Evolutionary conservation across 2,797 vertebrate genomes (phyloP).

Genomic region (Peromyscus attwateri): DNA sequence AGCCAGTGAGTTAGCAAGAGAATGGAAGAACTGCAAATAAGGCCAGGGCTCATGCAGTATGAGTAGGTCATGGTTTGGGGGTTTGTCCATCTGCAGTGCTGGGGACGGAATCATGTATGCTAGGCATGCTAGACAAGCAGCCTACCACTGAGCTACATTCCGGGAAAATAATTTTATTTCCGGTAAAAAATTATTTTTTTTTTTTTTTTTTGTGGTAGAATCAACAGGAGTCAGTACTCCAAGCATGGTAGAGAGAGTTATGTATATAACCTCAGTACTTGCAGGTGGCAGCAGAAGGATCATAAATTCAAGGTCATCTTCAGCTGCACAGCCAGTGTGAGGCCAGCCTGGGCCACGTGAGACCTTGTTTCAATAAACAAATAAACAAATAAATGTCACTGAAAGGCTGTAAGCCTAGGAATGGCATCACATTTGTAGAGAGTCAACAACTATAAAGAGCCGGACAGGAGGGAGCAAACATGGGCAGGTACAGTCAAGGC

Average conservation of each 20-base stretch:
- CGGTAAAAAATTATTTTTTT: too few species aligned
- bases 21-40: too few species aligned
- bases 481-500: not conserved
- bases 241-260: not conserved
- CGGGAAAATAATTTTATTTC: not conserved
- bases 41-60: not conserved
- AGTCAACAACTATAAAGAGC: not conserved
- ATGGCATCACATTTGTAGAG: not conserved
- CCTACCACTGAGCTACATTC: not conserved
- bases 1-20: not conserved
- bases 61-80: fast-evolving
- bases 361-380: not conserved
- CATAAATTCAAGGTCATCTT: not conserved
- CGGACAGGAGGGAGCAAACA: not conserved
- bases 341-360: not conserved
- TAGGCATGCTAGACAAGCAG: not conserved
- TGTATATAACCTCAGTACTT: not conserved
- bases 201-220: not conserved
- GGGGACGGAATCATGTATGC: not conserved
- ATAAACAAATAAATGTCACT: not conserved
- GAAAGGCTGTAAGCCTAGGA: not conserved
- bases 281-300: not conserved
- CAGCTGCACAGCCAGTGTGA: not conserved
- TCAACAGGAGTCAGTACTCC: not conserved
- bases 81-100: not conserved